Evolutionary conservation across 2,113 vertebrate genomes (phyloP).

Genomic region (Seriola quinqueradiata): DNA sequence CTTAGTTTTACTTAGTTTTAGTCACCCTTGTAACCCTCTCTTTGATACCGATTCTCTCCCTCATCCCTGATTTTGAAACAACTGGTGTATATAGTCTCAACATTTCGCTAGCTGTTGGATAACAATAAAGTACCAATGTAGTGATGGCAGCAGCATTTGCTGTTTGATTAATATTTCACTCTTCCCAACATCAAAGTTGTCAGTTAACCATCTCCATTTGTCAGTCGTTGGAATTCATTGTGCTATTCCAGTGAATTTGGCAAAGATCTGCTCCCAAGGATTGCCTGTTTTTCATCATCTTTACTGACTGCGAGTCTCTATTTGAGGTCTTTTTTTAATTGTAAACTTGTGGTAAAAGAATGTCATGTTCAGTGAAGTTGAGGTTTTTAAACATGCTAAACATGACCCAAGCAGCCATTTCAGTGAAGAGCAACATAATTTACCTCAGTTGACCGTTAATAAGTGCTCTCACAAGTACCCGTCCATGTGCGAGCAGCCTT

Average conservation of each 20-base stretch:
- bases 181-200: too few species aligned
- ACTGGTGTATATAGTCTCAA: too few species aligned
- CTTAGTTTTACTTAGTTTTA: too few species aligned
- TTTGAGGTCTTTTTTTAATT: background rate
- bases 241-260: background rate
- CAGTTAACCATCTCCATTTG: too few species aligned
- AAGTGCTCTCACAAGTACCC: slow-evolving; percentile 43
- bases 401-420: slow-evolving; percentile 31
- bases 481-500: slow-evolving; percentile 29
- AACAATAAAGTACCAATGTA: too few species aligned
- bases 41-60: too few species aligned
- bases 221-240: background rate
- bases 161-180: too few species aligned
- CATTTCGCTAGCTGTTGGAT: too few species aligned
- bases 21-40: too few species aligned
- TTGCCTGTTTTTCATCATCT: background rate
- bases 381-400: slow-evolving; percentile 7
- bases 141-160: too few species aligned
- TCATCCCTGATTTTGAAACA: too few species aligned
- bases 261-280: background rate
- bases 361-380: background rate
- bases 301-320: background rate
- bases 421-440: slow-evolving; percentile 38
- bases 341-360: background rate
- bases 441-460: slow-evolving; percentile 24